Evolutionary conservation across 2,888 invertebrate species (phyloP), one percentile per base, ranked within the genome.

Genomic region (Patella pellucida): DNA sequence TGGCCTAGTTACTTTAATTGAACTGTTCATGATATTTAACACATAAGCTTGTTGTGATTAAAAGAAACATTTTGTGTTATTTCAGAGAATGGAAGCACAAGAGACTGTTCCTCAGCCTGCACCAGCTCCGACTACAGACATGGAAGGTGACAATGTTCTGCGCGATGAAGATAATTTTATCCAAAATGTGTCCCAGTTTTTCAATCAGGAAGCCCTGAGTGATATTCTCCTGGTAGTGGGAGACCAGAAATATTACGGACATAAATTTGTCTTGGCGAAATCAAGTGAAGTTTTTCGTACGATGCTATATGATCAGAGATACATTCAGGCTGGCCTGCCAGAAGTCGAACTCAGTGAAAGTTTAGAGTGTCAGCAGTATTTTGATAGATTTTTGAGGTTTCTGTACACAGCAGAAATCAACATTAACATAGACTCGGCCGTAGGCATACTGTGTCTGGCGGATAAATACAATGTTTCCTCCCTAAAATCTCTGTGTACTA

Each of bases 401-500:
- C 82, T 91, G 68, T 91, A 91, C 84, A 89, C 90, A 4, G 91
- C 90, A 5, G 88, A 90, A 78, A 85, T 91, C 1, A 78, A 79
- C n/a, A 86, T 91, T 62, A 86, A 84, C 51, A 83, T 83, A 31
- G 85, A 87, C 9, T 86, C 86, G 23, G 89, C 90, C 15, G 87
- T 90, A 0, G 91, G 91, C 1, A 87, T 91, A 73, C 81, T 91
- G 52, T 91, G 90, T 79, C 82, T 91, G 54, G 90, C 91, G 0
- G 91, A 90, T 80, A 91, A 91, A 79, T 91, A 91, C 81, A 86
- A 89, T 72, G 91, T 91, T 14, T 78, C 80, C 15, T 90, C 91
- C 7, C 81, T 91, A 69, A 90, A 90, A 77, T 76, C 81, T 5
- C 81, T 91, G 54, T 90, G 90, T 76, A 85, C 85, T 1, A 79